These are phyloP conservation scores for Caenorhabditis briggsae DNA, from an alignment of 1,140 invertebrate genomes.

Conservation along the genomic window DNA sequence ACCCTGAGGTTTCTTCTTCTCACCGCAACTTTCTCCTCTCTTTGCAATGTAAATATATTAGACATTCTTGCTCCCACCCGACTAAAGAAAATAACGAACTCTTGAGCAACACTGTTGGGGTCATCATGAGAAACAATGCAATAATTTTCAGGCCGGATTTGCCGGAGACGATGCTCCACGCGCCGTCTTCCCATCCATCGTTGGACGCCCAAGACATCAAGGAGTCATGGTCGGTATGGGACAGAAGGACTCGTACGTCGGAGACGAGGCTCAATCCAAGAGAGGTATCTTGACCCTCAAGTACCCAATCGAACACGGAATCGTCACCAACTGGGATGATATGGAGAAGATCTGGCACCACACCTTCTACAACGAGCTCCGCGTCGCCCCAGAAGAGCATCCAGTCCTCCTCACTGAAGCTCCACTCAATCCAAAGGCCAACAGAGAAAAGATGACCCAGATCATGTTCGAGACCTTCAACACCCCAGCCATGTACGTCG, in stretches of 20 bases:
- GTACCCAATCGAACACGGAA: slow-evolving; percentile 81
- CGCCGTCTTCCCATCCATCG: slow-evolving; percentile 82
- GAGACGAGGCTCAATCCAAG: slow-evolving; percentile 95
- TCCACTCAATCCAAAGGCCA: slow-evolving; percentile 79
- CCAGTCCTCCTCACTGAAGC: slow-evolving; percentile 78
- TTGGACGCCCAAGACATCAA: slow-evolving; percentile 82
- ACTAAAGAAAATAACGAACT: neutral
- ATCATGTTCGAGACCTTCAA: slow-evolving; percentile 78
- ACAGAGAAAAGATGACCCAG: slow-evolving; percentile 78
- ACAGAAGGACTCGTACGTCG: slow-evolving; percentile 94
- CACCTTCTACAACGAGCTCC: slow-evolving; percentile 81
- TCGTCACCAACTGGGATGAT: slow-evolving; percentile 81
- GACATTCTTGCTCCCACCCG: slow-evolving; percentile 15
- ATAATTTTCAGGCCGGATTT: slow-evolving; percentile 80
- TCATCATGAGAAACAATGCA: slow-evolving; percentile 45
- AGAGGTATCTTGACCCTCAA: slow-evolving; percentile 83
- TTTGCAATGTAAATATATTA: slow-evolving; percentile 47
- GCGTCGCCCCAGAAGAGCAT: slow-evolving; percentile 80
- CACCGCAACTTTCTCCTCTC: slow-evolving; percentile 36
- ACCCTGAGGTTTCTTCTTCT: neutral
- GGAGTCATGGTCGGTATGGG: slow-evolving; percentile 98
- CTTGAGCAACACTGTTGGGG: neutral
- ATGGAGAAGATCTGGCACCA: slow-evolving; percentile 80
- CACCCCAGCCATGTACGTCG: slow-evolving; percentile 79
- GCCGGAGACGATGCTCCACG: slow-evolving; percentile 83